A percentile compares a stretch with the other conserved stretches of the same genome.
phyloP scores from a whole-genome alignment of 2,797 vertebrate genomes.

The Gymnoscopelus braueri region DNA sequence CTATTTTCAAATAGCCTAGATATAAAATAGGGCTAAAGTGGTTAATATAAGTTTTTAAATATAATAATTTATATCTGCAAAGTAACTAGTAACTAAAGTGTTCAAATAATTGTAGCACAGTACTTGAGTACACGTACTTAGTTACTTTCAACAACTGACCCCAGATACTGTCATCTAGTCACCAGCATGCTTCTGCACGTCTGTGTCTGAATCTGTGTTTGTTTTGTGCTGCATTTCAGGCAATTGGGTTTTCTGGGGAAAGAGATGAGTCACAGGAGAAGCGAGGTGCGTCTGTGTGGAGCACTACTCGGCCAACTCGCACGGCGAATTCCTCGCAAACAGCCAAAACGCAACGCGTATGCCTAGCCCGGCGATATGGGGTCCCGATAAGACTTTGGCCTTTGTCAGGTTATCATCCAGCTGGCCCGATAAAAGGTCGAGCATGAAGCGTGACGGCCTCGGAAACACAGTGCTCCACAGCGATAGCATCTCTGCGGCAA shows the following conservation, averaged over 20 bases:
- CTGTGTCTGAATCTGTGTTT: conserved; percentile 13
- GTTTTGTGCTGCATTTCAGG: conserved; percentile 28
- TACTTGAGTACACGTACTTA: too few relatives aligned
- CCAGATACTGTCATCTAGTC: too few relatives aligned
- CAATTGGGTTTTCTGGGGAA: conserved; percentile 48
- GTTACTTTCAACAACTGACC: too few relatives aligned
- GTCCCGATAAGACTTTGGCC: conserved; percentile 53
- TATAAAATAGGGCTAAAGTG: too few relatives aligned
- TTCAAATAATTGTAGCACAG: too few relatives aligned
- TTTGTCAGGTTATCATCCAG: conserved; percentile 56
- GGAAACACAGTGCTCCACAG: conserved; percentile 33
- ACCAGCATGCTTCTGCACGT: conserved; percentile 13
- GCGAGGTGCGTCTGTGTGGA: too few relatives aligned
- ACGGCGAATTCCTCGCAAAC: neutral
- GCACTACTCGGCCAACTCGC: too few relatives aligned
- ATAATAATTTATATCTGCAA: too few relatives aligned
- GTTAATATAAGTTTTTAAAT: too few relatives aligned
- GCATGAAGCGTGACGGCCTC: conserved; percentile 43
- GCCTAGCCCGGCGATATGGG: conserved; percentile 58
- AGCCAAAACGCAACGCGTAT: conserved; percentile 44
- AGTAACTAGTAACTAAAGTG: too few relatives aligned
- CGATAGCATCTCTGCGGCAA: conserved; percentile 61
- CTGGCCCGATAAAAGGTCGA: conserved; percentile 63
- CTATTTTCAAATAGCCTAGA: too few relatives aligned
- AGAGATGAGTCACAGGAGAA: conserved; percentile 63